Percentiles rank a stretch among this genome's conserved stretches.
Evolutionary conservation across 2,113 vertebrate genomes (phyloP).

Genomic region (Mustela lutreola): DNA sequence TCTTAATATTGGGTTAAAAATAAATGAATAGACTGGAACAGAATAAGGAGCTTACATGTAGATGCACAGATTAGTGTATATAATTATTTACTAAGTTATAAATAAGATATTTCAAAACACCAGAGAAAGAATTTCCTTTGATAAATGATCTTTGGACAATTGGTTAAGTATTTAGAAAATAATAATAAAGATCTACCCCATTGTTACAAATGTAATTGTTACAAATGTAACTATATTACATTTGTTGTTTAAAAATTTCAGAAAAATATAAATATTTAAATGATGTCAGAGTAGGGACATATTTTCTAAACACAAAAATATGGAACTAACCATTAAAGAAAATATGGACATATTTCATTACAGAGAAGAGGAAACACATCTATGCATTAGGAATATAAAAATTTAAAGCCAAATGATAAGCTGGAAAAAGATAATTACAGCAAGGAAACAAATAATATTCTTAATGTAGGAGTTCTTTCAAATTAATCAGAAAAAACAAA

Average conservation of each 20-base stretch:
- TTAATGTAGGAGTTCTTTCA: neutral
- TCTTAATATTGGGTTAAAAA: neutral
- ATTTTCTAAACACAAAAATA: conserved; percentile 46
- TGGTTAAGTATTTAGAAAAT: conserved; percentile 22
- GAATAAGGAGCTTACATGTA: neutral
- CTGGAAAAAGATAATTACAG: conserved; percentile 24
- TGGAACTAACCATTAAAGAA: neutral
- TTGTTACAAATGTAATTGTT: too few species aligned
- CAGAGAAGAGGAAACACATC: neutral
- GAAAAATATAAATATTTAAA: neutral
- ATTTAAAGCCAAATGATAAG: conserved; percentile 31
- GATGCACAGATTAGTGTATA: neutral
- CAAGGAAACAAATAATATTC: neutral
- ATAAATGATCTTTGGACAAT: neutral
- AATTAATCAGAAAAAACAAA: neutral
- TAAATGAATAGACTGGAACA: neutral
- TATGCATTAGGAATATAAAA: neutral
- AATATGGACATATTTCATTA: neutral
- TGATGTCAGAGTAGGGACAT: neutral
- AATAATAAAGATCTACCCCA: neutral
- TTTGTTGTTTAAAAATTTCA: neutral
- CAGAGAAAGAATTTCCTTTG: neutral
- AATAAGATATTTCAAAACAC: neutral
- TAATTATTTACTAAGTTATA: conserved; percentile 10
- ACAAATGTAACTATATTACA: neutral